A percentile compares a stretch with the other conserved stretches of the same genome.
These are phyloP conservation scores for Cephus sareptanus DNA, from an alignment of 2,888 invertebrate species.

Conservation along the genomic window DNA sequence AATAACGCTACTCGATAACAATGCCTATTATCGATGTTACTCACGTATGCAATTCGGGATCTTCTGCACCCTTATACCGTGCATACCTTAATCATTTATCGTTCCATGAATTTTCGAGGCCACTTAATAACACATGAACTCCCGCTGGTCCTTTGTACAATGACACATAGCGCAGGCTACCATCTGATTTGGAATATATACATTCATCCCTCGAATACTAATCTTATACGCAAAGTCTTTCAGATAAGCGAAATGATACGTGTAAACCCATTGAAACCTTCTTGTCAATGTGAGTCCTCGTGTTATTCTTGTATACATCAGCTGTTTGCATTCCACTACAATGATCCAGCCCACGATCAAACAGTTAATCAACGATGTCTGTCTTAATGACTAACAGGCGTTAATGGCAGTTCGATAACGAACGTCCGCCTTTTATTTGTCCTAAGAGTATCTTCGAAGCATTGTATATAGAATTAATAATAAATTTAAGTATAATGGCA, in stretches of 20 bases:
- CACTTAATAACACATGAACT: background rate
- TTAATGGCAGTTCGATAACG: background rate
- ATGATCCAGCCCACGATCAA: background rate
- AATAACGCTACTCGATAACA: background rate
- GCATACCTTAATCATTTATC: background rate
- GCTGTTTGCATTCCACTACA: background rate
- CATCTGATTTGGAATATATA: background rate
- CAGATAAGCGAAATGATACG: background rate
- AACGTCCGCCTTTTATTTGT: background rate
- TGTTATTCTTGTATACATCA: background rate
- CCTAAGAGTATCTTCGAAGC: background rate
- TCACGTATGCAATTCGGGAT: background rate
- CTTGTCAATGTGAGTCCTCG: background rate
- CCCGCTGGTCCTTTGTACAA: background rate
- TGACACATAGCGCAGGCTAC: background rate
- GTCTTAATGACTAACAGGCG: background rate
- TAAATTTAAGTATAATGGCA: background rate
- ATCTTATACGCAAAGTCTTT: background rate
- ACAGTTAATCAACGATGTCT: background rate
- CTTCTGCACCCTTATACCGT: background rate
- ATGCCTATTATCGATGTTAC: background rate
- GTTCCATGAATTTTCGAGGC: background rate
- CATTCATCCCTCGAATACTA: background rate
- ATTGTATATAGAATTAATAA: background rate
- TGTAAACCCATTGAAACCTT: background rate